phyloP scores from a whole-genome alignment of 2,797 vertebrate species.

The Parauchenoglanis ngamensis region DNA sequence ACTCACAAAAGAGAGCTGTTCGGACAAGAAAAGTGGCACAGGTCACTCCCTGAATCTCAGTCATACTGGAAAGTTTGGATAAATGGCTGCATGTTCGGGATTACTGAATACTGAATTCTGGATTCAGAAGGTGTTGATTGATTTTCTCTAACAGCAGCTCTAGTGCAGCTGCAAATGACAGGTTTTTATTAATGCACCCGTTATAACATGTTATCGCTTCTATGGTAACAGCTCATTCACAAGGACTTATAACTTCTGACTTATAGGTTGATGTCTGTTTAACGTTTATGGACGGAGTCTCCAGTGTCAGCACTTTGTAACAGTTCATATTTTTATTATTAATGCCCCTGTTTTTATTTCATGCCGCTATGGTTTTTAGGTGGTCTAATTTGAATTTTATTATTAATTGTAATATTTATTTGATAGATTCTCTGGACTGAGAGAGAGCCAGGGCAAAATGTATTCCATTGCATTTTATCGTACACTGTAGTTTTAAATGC shows the following conservation, averaged over 20 bases:
- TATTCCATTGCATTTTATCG: too few relatives aligned
- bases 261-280: background rate
- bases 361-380: too few relatives aligned
- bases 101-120: background rate
- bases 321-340: background rate
- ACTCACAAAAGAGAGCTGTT: slow-evolving; percentile 27
- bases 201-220: background rate
- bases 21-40: background rate
- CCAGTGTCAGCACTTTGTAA: background rate
- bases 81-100: background rate
- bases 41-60: slow-evolving; percentile 18
- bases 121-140: background rate
- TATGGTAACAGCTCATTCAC: background rate
- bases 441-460: too few relatives aligned
- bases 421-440: too few relatives aligned
- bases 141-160: background rate
- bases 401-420: too few relatives aligned
- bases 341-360: too few relatives aligned
- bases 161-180: too few relatives aligned
- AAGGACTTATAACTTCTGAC: background rate
- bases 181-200: background rate
- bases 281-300: background rate
- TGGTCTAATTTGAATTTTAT: too few relatives aligned
- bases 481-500: too few relatives aligned
- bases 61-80: background rate